Evolutionary conservation across 2,113 vertebrate species (phyloP).

Genomic region (Lampris incognitus): DNA sequence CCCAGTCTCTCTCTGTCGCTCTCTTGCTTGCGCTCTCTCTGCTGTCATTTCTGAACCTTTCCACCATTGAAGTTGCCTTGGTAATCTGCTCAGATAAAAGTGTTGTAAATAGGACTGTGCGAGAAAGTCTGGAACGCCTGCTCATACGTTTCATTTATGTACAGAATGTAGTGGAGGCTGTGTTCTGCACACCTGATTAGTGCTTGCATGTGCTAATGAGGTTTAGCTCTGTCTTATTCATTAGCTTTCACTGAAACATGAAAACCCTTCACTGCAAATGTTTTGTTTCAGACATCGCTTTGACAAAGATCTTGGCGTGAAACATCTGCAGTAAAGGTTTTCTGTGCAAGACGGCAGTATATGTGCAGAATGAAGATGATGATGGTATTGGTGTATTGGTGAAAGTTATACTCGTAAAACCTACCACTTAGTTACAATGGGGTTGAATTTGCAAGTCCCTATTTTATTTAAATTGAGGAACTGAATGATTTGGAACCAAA

Average conservation of each 20-base stretch:
- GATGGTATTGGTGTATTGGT: too few relatives aligned
- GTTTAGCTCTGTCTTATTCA: too few relatives aligned
- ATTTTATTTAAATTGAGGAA: background rate
- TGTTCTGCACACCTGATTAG: too few relatives aligned
- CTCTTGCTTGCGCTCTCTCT: background rate
- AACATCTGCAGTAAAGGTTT: too few relatives aligned
- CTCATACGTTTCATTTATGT: background rate
- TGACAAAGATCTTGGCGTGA: too few relatives aligned
- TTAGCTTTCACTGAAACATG: too few relatives aligned
- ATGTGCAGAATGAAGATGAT: too few relatives aligned
- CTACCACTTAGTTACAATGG: background rate
- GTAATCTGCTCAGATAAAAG: background rate
- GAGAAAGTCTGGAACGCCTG: background rate
- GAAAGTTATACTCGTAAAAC: background rate
- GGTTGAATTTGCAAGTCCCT: background rate
- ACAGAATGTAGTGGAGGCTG: background rate
- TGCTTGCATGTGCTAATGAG: too few relatives aligned
- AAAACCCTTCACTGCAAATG: too few relatives aligned
- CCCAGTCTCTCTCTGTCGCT: conserved; percentile 10
- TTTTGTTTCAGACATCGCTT: too few relatives aligned
- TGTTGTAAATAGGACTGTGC: background rate
- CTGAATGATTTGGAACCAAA: background rate
- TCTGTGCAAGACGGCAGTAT: too few relatives aligned
- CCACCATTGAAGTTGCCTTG: background rate
- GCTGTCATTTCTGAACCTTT: conserved; percentile 2